These are phyloP conservation scores for Alca torda DNA, from an alignment of 2,797 vertebrate species.

Conservation along the genomic window DNA sequence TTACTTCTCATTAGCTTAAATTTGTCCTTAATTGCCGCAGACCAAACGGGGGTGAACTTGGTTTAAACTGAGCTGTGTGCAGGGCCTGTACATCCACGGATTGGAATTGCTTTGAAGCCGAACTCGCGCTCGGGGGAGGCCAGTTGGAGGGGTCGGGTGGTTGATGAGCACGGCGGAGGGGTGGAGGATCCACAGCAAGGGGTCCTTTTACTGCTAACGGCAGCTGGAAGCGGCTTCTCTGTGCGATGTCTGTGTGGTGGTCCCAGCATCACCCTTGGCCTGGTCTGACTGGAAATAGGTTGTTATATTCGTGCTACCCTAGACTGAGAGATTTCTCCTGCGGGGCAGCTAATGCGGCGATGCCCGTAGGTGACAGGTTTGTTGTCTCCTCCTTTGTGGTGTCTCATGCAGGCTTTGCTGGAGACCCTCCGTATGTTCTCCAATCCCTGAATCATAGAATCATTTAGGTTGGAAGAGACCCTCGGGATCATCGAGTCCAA, in stretches of 20 bases:
- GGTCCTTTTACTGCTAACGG: neutral
- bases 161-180: rapidly evolving
- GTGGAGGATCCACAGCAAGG: rapidly evolving
- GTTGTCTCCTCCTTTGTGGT: neutral
- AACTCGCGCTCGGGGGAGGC: neutral
- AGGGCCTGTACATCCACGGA: neutral
- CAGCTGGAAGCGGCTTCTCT: rapidly evolving
- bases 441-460: neutral
- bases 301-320: rapidly evolving
- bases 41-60: neutral
- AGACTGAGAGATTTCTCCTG: neutral
- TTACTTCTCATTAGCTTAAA: constrained; percentile 38
- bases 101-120: neutral
- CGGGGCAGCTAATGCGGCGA: rapidly evolving
- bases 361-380: neutral
- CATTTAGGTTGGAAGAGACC: too few species aligned
- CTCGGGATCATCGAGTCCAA: too few species aligned
- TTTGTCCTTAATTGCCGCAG: constrained; percentile 1
- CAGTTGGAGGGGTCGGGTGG: rapidly evolving
- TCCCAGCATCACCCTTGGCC: neutral
- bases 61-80: neutral
- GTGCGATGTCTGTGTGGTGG: neutral
- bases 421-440: neutral
- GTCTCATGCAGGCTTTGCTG: neutral
- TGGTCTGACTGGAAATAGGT: neutral